Evolutionary conservation across 2,113 vertebrate species (phyloP), one percentile per base, ranked within the genome.

Genomic region (Diphyllodes magnificus): DNA sequence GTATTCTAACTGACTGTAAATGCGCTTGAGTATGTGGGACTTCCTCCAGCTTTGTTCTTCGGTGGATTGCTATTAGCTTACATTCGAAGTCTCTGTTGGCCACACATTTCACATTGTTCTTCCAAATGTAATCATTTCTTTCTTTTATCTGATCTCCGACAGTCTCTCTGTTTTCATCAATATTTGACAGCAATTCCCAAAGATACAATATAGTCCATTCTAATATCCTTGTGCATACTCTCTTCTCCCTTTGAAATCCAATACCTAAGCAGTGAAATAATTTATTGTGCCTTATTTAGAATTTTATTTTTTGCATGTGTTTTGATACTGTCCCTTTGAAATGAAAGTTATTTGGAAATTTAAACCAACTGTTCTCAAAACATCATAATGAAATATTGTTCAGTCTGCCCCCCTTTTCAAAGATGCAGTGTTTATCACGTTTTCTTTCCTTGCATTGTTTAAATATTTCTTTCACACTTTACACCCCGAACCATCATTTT

Each of bases 141-240:
- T 96, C 97, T 98, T 98, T 98, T 98, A 98, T 98, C 98, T 98
- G 97, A 97, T 98, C 97, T 98, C 98, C 21, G 97, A 95, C 95
- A 96, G 97, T 95, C 97, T 97, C 96, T 97, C 96, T 97, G 97
- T 98, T 98, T 98, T 98, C 97, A 98, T 98, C 97, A 98, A 97
- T 98, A 97, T 97, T 95, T 98, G 98, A 98, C 98, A 98, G 98
- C 97, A 98, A 98, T 98, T 98, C 98, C 98, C 98, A 97, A 96
- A 97, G 98, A 98, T 97, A 95, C 98, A 97, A 97, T 98, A 97
- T 97, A 97, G 96, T 98, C 96, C 89, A 86, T 94, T 97, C 96
- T 97, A 97, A 98, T 98, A 98, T 98, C 97, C 96, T 98, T 88
- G 85, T 96, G 97, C 95, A 92, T 97, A 83, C 96, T 96, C 91